phyloP scores from a whole-genome alignment of 2,888 invertebrate species.

The Microdon myrmicae region DNA sequence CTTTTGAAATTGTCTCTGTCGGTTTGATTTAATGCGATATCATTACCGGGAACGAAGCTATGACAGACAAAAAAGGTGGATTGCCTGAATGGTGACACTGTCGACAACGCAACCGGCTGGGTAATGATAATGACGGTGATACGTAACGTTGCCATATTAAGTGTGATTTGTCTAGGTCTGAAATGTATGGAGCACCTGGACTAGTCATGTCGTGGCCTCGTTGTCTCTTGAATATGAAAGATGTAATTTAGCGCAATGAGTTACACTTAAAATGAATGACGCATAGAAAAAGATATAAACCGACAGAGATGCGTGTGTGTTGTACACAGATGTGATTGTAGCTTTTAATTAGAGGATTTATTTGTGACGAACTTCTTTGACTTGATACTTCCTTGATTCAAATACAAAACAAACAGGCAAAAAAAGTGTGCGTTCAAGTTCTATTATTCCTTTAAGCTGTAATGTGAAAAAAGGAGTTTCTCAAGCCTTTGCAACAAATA shows the following conservation, averaged over 20 bases:
- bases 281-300: background rate
- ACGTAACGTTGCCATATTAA: slow-evolving; percentile 20
- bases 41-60: slow-evolving; percentile 36
- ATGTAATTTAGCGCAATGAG: slow-evolving; percentile 26
- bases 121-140: slow-evolving; percentile 11
- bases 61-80: slow-evolving; percentile 40
- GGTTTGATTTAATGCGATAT: slow-evolving; percentile 33
- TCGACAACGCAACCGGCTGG: slow-evolving; percentile 1
- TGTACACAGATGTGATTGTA: slow-evolving; percentile 27
- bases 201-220: slow-evolving; percentile 12
- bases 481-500: too few relatives aligned
- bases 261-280: slow-evolving; percentile 24
- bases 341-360: slow-evolving; percentile 27
- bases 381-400: too few relatives aligned
- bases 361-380: slow-evolving; percentile 11
- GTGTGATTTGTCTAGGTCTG: slow-evolving; percentile 5
- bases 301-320: slow-evolving; percentile 16
- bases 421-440: slow-evolving; percentile 5
- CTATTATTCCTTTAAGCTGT: slow-evolving; percentile 2
- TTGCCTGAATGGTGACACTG: background rate
- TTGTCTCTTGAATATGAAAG: slow-evolving; percentile 6
- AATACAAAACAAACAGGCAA: slow-evolving; percentile 1
- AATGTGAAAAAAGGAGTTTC: background rate
- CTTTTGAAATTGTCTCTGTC: slow-evolving; percentile 28
- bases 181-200: slow-evolving; percentile 10